Percentiles rank a stretch among this genome's conserved stretches.
phyloP scores from a whole-genome alignment of 2,888 invertebrate genomes.

The Falcaria lacertinaria region DNA sequence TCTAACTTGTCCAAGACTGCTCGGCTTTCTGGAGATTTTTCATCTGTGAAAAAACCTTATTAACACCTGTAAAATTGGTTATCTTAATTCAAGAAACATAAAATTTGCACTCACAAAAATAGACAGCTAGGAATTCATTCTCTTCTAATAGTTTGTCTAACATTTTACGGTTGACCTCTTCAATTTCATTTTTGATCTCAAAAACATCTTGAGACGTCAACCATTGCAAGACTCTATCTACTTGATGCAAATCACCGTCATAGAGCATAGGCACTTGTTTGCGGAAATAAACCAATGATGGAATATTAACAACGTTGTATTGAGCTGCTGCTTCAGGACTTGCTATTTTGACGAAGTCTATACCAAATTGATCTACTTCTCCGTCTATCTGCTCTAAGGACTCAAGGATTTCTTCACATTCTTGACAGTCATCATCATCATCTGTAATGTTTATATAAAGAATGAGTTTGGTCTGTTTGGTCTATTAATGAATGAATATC shows the following conservation, averaged over 20 bases:
- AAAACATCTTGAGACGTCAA: slow-evolving; percentile 96
- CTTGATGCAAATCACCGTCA: slow-evolving; percentile 93
- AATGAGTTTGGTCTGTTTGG: too few species aligned
- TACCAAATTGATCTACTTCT: slow-evolving; percentile 95
- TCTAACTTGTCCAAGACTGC: slow-evolving; percentile 92
- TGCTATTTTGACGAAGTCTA: slow-evolving; percentile 95
- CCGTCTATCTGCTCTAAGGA: slow-evolving; percentile 96
- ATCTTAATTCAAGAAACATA: neutral
- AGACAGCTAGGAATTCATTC: slow-evolving; percentile 96
- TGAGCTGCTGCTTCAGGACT: slow-evolving; percentile 90
- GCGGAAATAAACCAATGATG: slow-evolving; percentile 93
- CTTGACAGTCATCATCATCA: slow-evolving; percentile 94
- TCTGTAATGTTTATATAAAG: too few species aligned
- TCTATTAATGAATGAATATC: neutral
- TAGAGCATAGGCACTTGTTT: slow-evolving; percentile 90
- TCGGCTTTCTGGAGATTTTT: slow-evolving; percentile 89
- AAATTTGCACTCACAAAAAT: slow-evolving; percentile 88
- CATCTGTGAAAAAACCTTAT: slow-evolving; percentile 79
- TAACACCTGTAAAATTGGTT: too few species aligned
- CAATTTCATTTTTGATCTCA: slow-evolving; percentile 97
- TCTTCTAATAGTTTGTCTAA: slow-evolving; percentile 95
- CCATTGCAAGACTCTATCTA: slow-evolving; percentile 92
- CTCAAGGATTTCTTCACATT: slow-evolving; percentile 94
- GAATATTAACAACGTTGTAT: slow-evolving; percentile 90
- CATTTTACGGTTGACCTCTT: slow-evolving; percentile 98